These are phyloP conservation scores for Sphecodes monilicornis DNA, from an alignment of 2,888 invertebrate genomes.

Conservation along the genomic window DNA sequence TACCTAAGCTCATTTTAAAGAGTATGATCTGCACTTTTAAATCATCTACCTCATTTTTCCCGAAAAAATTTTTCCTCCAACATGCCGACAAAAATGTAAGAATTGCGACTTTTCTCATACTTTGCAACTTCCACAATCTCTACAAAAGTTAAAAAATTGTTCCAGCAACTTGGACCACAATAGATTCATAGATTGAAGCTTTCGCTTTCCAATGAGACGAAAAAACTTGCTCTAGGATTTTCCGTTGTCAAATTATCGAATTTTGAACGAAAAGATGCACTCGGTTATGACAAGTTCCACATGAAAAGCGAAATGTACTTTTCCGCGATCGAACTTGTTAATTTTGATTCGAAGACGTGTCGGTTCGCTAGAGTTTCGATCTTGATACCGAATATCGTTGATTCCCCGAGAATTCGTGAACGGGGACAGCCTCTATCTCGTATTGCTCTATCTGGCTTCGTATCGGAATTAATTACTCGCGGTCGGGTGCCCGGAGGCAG, in stretches of 20 bases:
- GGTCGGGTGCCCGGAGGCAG: not conserved
- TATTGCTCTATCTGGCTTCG: not conserved
- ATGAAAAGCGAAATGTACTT: not conserved
- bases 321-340: not conserved
- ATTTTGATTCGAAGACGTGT: not conserved
- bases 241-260: too few relatives aligned
- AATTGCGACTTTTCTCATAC: too few relatives aligned
- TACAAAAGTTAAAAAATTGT: not conserved
- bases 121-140: not conserved
- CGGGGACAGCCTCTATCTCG: not conserved
- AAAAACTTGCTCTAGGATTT: not conserved
- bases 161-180: not conserved
- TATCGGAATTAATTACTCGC: conserved; percentile 20
- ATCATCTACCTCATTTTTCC: fast-evolving
- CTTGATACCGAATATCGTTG: not conserved
- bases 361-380: not conserved
- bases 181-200: not conserved
- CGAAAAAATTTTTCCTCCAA: not conserved
- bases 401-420: not conserved
- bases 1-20: not conserved
- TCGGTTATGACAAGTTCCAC: not conserved
- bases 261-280: not conserved
- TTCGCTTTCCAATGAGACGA: not conserved
- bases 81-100: not conserved
- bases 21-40: not conserved